Conservation (phyloP, 2,113 vertebrate genomes). For the Bos indicus region DNA sequence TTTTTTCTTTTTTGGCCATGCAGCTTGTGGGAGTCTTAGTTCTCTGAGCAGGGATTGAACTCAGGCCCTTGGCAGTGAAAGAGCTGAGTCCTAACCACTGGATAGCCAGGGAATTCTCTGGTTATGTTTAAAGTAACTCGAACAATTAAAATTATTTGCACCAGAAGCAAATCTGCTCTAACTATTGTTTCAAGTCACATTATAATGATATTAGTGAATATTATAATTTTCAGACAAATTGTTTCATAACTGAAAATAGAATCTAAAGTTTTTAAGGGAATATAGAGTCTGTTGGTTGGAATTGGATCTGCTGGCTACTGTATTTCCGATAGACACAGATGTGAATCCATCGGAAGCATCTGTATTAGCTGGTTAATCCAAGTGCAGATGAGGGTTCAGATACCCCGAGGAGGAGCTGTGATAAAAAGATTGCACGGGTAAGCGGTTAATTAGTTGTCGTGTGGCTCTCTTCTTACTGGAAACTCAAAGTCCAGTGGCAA, state of each 20-base stretch:
- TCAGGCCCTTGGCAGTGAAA: background rate
- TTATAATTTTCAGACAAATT: background rate
- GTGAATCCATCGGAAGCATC: background rate
- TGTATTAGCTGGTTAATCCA: background rate
- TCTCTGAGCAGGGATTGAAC: background rate
- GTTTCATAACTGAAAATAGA: background rate
- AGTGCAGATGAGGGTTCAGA: background rate
- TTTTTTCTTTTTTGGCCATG: background rate
- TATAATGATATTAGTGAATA: background rate
- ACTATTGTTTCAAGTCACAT: background rate
- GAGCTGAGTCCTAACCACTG: background rate
- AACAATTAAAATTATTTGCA: background rate
- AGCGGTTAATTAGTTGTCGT: background rate
- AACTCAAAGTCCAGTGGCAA: background rate
- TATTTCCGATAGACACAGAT: background rate
- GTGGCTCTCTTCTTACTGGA: constrained; percentile 9
- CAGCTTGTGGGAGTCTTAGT: background rate
- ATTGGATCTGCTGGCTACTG: background rate
- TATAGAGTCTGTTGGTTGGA: background rate
- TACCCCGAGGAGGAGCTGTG: background rate
- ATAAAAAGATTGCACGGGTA: background rate
- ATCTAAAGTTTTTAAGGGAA: background rate
- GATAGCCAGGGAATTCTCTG: background rate
- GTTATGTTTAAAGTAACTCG: background rate
- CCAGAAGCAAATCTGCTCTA: background rate